These are phyloP conservation scores for Anniella stebbinsi DNA, from an alignment of 2,797 vertebrate species.

Conservation along the genomic window DNA sequence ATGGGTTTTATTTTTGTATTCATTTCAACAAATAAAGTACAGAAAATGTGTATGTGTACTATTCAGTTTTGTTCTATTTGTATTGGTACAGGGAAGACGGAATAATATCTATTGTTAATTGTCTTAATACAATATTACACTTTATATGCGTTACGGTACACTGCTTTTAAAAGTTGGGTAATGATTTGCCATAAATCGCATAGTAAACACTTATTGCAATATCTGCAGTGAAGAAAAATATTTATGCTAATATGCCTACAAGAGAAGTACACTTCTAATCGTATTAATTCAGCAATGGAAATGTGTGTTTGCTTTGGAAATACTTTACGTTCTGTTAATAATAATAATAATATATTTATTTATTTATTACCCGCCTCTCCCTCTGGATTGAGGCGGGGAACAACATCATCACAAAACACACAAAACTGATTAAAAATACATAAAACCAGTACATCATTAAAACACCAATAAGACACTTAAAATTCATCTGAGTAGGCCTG, in stretches of 20 bases:
- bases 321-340: background rate
- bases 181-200: background rate
- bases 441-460: no score
- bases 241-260: background rate
- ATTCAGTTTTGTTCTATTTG: background rate
- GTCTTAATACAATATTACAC: background rate
- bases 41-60: conserved; percentile 35
- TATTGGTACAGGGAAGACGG: background rate
- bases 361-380: no score
- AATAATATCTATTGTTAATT: background rate
- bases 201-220: background rate
- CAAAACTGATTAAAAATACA: no score
- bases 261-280: background rate
- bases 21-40: conserved; percentile 30
- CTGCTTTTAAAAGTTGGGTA: background rate
- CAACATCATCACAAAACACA: no score
- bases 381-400: no score
- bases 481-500: no score
- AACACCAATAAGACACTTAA: no score
- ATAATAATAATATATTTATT: no score
- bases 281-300: background rate
- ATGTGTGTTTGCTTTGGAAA: background rate
- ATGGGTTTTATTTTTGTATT: conserved; percentile 72
- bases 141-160: background rate
- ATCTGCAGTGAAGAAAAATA: background rate